These are phyloP conservation scores for Drepana arcuata DNA, from an alignment of 1,140 invertebrate genomes.

Conservation along the genomic window DNA sequence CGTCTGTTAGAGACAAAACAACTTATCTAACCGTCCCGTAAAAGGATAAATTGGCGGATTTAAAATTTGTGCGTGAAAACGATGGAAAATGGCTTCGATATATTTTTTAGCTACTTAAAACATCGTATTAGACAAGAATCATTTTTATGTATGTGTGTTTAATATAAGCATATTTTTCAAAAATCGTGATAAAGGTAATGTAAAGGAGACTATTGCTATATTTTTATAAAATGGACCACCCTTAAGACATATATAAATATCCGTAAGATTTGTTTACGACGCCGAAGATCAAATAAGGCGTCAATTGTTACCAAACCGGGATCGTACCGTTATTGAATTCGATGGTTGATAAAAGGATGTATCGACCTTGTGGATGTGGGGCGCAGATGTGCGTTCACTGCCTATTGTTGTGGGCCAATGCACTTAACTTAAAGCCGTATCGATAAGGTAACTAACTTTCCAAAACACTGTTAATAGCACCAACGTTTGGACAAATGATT, in stretches of 20 bases:
- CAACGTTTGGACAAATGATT: conserved; percentile 1
- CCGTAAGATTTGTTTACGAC: conserved; percentile 4
- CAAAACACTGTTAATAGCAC: too few relatives aligned
- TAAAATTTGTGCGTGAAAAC: conserved; percentile 23
- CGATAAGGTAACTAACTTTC: too few relatives aligned
- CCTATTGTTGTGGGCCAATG: too few relatives aligned
- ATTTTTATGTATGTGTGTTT: neutral
- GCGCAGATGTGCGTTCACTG: conserved; percentile 33
- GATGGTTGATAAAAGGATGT: conserved; percentile 38
- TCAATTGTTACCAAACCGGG: conserved; percentile 24
- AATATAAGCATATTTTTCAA: neutral
- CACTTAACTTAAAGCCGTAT: too few relatives aligned
- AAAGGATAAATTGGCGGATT: too few relatives aligned
- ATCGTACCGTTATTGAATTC: conserved; percentile 27
- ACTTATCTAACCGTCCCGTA: conserved; percentile 30
- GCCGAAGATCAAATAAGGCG: conserved; percentile 22
- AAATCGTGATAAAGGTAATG: neutral
- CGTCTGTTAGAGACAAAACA: conserved; percentile 29
- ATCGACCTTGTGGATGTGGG: conserved; percentile 40
- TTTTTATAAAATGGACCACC: too few relatives aligned
- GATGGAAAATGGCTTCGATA: neutral
- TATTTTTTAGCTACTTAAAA: neutral
- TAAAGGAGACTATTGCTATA: neutral
- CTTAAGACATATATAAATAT: neutral
- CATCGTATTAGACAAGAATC: neutral